Evolutionary conservation across 2,113 vertebrate species (phyloP).

Genomic region (Cyphomyrus discorhynchus): DNA sequence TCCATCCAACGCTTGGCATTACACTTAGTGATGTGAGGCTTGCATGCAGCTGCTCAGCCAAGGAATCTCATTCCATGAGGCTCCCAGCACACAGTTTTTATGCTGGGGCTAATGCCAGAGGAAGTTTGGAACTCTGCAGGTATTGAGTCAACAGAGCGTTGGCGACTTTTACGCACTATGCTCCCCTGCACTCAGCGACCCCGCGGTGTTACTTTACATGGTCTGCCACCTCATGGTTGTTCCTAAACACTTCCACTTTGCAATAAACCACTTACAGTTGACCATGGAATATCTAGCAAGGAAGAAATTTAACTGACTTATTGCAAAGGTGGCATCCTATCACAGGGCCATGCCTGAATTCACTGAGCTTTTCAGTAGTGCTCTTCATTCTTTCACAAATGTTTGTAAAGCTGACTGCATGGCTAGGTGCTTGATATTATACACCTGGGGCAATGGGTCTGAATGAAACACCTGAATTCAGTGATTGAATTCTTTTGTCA

Average conservation of each 20-base stretch:
- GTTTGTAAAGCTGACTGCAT: background rate
- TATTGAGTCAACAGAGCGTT: background rate
- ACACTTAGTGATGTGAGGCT: background rate
- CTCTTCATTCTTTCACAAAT: background rate
- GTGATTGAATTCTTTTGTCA: background rate
- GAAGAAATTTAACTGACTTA: background rate
- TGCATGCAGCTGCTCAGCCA: background rate
- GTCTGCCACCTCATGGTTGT: background rate
- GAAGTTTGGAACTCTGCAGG: background rate
- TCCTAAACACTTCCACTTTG: background rate
- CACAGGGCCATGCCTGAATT: background rate
- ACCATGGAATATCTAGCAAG: background rate
- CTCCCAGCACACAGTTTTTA: background rate
- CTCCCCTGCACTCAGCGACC: background rate
- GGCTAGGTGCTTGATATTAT: background rate
- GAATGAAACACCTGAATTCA: background rate
- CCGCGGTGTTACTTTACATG: background rate
- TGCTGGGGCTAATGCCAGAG: background rate
- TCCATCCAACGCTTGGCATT: background rate
- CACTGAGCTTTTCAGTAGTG: background rate
- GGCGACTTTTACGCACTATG: background rate
- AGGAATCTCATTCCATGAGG: background rate
- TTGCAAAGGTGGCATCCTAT: background rate
- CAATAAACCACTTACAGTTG: background rate
- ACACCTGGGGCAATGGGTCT: background rate